Conservation (phyloP, 2,797 vertebrate species). For the Bufotes viridis region DNA sequence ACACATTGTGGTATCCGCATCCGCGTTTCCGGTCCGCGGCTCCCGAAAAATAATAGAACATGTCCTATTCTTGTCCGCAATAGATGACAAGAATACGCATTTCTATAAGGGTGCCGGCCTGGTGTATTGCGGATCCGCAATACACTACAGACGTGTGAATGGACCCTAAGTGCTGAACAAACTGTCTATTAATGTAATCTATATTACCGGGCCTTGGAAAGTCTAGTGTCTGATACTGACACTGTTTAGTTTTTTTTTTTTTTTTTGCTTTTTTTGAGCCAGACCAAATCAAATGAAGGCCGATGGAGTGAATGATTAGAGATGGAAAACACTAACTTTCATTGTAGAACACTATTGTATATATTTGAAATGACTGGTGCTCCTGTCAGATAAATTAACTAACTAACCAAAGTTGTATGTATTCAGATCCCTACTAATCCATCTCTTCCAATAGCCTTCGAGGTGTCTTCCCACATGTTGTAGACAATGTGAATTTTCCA, state of each 20-base stretch:
- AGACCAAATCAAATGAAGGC: constrained; percentile 7
- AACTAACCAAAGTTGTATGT: constrained; percentile 14
- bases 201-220: neutral
- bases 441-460: neutral
- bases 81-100: no score
- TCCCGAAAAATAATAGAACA: no score
- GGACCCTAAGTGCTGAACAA: neutral
- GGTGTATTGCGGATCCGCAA: no score
- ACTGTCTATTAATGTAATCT: neutral
- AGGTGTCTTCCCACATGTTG: no score
- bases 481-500: no score
- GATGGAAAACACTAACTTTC: constrained; percentile 47
- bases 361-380: constrained; percentile 42
- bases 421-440: neutral
- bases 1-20: no score
- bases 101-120: no score
- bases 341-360: constrained; percentile 57
- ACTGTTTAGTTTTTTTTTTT: neutral
- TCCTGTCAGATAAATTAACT: neutral
- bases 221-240: neutral
- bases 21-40: no score
- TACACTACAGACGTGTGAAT: no score
- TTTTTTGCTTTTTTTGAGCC: neutral
- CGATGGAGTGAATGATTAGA: neutral
- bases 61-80: no score